Conservation (phyloP, 2,888 invertebrate genomes). For the Brachyopa scutellaris region DNA sequence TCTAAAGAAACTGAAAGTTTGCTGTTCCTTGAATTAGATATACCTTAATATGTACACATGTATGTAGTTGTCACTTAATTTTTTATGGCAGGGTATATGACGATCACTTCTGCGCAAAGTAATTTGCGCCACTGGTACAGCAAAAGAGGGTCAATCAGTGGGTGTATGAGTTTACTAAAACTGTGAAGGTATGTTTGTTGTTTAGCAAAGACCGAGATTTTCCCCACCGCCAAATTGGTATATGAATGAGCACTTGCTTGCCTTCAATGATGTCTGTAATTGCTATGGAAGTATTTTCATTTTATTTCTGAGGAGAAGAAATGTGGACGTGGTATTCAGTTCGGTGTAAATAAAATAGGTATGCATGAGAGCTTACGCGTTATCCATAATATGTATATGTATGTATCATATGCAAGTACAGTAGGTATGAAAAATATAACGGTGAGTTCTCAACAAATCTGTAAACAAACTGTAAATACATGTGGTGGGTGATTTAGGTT, state of each 20-base stretch:
- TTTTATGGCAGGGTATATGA: background rate
- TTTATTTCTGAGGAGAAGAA: background rate
- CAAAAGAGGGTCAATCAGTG: background rate
- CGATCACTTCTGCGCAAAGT: constrained; percentile 43
- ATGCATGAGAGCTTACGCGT: background rate
- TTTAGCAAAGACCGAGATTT: too few species aligned
- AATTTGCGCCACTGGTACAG: constrained; percentile 42
- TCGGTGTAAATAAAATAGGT: background rate
- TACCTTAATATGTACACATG: too few species aligned
- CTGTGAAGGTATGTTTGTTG: too few species aligned
- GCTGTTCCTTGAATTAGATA: background rate
- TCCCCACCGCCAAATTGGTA: constrained; percentile 17
- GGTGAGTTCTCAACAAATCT: too few species aligned
- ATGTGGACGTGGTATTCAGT: constrained; percentile 1
- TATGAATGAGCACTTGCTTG: constrained; percentile 23
- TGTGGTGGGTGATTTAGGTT: too few species aligned
- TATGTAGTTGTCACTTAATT: background rate
- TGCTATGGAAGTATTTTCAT: background rate
- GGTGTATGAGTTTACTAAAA: constrained; percentile 28
- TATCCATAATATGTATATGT: too few species aligned
- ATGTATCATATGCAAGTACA: constrained; percentile 2
- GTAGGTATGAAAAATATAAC: background rate
- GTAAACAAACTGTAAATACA: too few species aligned
- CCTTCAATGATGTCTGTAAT: constrained; percentile 27
- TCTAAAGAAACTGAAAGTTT: constrained; percentile 59